Percentiles rank a stretch among this genome's conserved stretches.
These are phyloP conservation scores for Pammene aurita DNA, from an alignment of 2,888 invertebrate species.

Conservation along the genomic window DNA sequence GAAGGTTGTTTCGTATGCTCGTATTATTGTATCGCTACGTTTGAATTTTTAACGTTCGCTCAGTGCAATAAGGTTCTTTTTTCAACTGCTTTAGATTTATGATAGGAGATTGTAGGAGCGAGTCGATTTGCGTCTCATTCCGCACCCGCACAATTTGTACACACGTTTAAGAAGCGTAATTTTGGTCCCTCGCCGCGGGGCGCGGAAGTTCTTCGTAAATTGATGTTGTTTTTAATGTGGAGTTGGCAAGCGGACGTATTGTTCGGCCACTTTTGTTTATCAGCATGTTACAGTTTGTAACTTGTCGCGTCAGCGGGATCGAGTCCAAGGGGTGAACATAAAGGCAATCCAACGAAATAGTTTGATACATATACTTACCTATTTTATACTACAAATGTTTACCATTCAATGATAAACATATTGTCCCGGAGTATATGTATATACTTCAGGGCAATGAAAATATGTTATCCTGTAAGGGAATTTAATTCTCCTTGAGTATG, in stretches of 20 bases:
- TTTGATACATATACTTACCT: background rate
- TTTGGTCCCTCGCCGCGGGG: conserved; percentile 45
- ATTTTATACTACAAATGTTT: background rate
- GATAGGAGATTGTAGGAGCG: background rate
- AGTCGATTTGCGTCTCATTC: conserved; percentile 66
- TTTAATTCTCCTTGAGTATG: too few relatives aligned
- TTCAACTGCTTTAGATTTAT: background rate
- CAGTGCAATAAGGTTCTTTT: background rate
- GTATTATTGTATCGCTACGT: background rate
- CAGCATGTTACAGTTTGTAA: conserved; percentile 20
- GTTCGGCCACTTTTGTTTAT: conserved; percentile 28
- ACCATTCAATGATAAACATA: background rate
- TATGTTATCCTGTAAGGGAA: too few relatives aligned
- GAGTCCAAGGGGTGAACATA: background rate
- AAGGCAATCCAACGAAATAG: conserved; percentile 1
- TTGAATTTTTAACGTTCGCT: conserved; percentile 1
- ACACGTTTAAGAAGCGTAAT: conserved; percentile 67
- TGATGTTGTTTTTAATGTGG: conserved; percentile 50
- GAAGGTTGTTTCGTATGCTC: conserved; percentile 14
- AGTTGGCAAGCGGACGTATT: conserved; percentile 33
- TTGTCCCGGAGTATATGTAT: too few relatives aligned
- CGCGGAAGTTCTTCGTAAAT: conserved; percentile 42
- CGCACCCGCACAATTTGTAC: conserved; percentile 71
- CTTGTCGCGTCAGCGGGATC: background rate
- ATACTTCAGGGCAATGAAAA: too few relatives aligned